Conservation (phyloP, 2,113 vertebrate species). For the Halcyon malimbica region DNA sequence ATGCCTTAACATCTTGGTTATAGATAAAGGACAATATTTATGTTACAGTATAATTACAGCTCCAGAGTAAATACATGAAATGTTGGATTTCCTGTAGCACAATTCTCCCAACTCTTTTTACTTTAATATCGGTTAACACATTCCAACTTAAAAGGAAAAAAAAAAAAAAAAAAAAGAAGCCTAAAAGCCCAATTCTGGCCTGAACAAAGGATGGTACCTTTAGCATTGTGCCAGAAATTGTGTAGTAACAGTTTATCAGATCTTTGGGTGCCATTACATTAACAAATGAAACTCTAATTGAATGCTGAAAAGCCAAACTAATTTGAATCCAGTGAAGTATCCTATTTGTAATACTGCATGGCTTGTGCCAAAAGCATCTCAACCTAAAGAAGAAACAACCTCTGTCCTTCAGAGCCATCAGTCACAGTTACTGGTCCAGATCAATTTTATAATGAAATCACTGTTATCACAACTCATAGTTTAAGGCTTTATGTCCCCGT, state of each 20-base stretch:
- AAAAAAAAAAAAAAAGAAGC: neutral
- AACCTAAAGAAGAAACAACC: neutral
- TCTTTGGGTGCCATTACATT: neutral
- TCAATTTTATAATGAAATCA: neutral
- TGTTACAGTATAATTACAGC: neutral
- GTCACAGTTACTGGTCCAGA: neutral
- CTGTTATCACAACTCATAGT: neutral
- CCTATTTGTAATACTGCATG: neutral
- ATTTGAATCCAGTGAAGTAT: neutral
- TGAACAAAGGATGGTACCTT: neutral
- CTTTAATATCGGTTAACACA: neutral
- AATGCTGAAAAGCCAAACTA: neutral
- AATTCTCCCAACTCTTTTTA: neutral
- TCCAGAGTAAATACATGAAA: neutral
- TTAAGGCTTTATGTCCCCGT: fast-evolving
- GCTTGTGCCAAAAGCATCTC: neutral
- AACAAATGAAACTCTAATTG: neutral
- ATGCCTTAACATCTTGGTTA: neutral
- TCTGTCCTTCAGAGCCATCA: neutral
- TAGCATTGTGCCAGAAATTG: neutral
- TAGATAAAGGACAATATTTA: neutral
- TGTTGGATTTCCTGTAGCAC: neutral
- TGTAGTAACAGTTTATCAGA: neutral
- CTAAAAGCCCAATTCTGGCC: neutral
- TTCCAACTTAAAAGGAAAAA: neutral